phyloP scores from a whole-genome alignment of 2,113 vertebrate species.

The Dunckerocampus dactyliophorus region DNA sequence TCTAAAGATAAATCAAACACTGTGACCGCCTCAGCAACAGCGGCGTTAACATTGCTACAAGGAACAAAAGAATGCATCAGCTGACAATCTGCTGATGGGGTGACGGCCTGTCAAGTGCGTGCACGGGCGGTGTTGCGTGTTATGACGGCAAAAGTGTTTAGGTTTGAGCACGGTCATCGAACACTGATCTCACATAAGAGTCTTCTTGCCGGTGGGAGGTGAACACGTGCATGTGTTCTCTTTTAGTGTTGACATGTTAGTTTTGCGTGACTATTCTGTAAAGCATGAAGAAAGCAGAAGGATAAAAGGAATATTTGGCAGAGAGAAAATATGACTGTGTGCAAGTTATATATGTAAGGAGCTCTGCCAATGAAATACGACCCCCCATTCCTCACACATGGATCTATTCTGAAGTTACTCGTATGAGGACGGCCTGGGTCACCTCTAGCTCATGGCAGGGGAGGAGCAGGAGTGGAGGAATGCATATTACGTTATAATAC shows the following conservation, averaged over 20 bases:
- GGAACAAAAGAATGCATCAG: conserved; percentile 24
- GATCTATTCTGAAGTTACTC: conserved; percentile 44
- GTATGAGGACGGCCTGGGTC: conserved; percentile 17
- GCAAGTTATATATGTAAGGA: conserved; percentile 19
- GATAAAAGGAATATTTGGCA: conserved; percentile 13
- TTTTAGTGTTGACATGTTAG: conserved; percentile 18
- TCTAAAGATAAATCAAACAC: conserved; percentile 10
- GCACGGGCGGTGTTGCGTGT: conserved; percentile 18
- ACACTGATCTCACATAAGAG: conserved; percentile 1
- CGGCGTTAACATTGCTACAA: conserved; percentile 6
- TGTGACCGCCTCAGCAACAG: conserved; percentile 13
- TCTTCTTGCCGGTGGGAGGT: conserved; percentile 22
- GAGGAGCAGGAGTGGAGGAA: not conserved
- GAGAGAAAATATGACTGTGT: conserved; percentile 22
- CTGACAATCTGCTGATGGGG: conserved; percentile 35
- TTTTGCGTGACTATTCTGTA: not conserved
- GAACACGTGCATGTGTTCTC: conserved; percentile 15
- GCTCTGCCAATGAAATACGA: conserved; percentile 36
- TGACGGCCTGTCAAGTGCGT: conserved; percentile 26
- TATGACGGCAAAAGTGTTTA: conserved; percentile 50
- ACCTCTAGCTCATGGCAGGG: conserved; percentile 3
- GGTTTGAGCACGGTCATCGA: conserved; percentile 11
- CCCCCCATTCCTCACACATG: conserved; percentile 43
- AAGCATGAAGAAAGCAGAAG: not conserved
- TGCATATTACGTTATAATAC: not conserved